Base-by-base conservation (phyloP, 2,113 vertebrate genomes). In the Eudyptes chrysolophus region DNA sequence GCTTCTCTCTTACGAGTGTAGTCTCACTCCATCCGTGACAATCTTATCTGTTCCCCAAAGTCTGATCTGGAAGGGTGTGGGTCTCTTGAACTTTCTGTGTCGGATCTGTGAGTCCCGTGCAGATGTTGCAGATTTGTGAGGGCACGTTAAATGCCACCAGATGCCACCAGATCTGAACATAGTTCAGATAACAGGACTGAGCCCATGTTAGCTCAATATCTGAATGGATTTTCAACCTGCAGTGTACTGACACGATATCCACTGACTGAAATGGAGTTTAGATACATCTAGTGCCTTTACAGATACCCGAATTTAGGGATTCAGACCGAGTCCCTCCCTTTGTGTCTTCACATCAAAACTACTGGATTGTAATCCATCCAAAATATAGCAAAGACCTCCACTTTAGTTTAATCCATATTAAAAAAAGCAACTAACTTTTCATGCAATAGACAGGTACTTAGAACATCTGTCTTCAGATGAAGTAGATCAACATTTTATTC, bases 61-160 rank as follows among this genome's bases (percentile, higher is more conserved):
- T 25, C 34, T 68, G n/a, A 82, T 55, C 16, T 1, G 1, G 44
- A 79, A 83, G 8, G 26, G 38, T 32, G 11, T 15, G 11, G 21
- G 22, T 68, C 42, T 91, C 38, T 64, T 68, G 42, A 75, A 42
- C 7, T 46, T 70, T 22, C 40, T 58, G 13, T n/a, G 17, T 36
- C 0, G 0, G 34, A 66, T 62, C 16, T 1, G 1, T 44, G 21
- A 51, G 17, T 74, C 18, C 42, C 26, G 27, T 62, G 65, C 34
- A 52, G 66, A 42, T 26, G 32, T 20, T 77, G 26, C 22, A 87
- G 36, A 84, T 94, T 84, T 84, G 51, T 70, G 52, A 88, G 49
- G 11, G 8, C 14, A 36, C 2, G 2, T 20, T 38, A 71, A 75
- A 60, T 25, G 36, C 19, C 40, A 72, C 29, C 21, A 64, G 24